Evolutionary conservation across 2,888 invertebrate genomes (phyloP).

Genomic region (Carterocephalus palaemon): DNA sequence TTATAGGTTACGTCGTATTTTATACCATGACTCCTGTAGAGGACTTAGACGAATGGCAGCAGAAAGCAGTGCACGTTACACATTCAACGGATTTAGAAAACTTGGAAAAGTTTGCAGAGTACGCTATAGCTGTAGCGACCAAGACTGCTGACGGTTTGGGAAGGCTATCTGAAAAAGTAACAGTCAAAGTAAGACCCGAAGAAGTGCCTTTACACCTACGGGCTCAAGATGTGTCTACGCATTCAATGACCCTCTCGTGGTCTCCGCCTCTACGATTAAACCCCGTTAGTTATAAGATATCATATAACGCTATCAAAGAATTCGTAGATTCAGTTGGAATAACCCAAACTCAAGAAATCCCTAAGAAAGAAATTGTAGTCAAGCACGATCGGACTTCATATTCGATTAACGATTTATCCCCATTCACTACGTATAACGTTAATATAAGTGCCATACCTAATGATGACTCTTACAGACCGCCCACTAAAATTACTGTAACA

Average conservation of each 20-base stretch:
- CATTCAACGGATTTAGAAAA: conserved; percentile 94
- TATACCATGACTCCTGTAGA: conserved; percentile 96
- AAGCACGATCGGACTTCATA: conserved; percentile 84
- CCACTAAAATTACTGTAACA: conserved; percentile 95
- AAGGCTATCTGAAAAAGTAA: conserved; percentile 91
- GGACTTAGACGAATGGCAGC: conserved; percentile 95
- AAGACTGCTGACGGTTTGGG: conserved; percentile 89
- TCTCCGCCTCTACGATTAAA: conserved; percentile 92
- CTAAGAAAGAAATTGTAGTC: conserved; percentile 84
- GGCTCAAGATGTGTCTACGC: conserved; percentile 94
- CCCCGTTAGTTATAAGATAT: conserved; percentile 92
- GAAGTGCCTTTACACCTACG: conserved; percentile 94
- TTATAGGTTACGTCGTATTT: conserved; percentile 92
- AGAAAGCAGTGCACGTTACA: conserved; percentile 89
- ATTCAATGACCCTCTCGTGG: conserved; percentile 96
- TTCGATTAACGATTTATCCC: conserved; percentile 92
- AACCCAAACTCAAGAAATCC: conserved; percentile 91
- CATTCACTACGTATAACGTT: conserved; percentile 96
- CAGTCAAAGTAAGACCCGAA: conserved; percentile 93
- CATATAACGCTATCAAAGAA: conserved; percentile 94
- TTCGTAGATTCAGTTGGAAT: conserved; percentile 96
- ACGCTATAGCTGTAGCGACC: conserved; percentile 94
- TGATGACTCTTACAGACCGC: conserved; percentile 90
- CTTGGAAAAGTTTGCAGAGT: conserved; percentile 93
- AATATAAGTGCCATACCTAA: conserved; percentile 94